Evolutionary conservation across 2,797 vertebrate genomes (phyloP).

Genomic region (Garrulus glandarius): DNA sequence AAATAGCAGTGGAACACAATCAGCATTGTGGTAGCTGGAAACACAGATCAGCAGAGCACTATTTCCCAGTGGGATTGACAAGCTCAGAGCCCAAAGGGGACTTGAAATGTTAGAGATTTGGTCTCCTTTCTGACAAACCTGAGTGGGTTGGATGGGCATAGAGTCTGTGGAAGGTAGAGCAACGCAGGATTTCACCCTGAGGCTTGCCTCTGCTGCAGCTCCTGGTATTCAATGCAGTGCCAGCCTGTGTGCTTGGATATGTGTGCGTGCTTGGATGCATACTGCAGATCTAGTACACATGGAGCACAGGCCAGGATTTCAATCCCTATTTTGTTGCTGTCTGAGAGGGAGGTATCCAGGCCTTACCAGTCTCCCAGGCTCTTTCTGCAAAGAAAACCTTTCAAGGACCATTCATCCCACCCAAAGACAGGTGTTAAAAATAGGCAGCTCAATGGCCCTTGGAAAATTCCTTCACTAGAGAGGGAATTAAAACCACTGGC

Average conservation of each 20-base stretch:
- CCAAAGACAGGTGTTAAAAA: neutral
- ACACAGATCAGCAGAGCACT: constrained; percentile 50
- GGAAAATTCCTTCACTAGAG: neutral
- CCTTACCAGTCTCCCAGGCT: neutral
- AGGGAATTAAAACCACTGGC: neutral
- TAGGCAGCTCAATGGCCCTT: neutral
- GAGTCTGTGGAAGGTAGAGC: neutral
- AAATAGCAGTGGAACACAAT: neutral
- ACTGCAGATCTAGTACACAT: neutral
- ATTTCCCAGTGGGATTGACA: constrained; percentile 21
- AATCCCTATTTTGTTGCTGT: neutral
- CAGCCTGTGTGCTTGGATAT: neutral
- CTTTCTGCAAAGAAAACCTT: neutral
- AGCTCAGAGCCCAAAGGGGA: constrained; percentile 60
- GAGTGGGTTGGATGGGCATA: neutral
- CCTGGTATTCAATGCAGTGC: neutral
- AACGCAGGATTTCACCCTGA: neutral
- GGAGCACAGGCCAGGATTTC: neutral
- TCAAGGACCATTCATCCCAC: neutral
- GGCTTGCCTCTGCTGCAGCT: constrained; percentile 8
- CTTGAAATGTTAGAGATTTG: neutral
- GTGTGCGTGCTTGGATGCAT: neutral
- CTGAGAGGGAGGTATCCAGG: neutral
- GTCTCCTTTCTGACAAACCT: constrained; percentile 42
- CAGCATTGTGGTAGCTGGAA: constrained; percentile 32